A percentile compares a stretch with the other conserved stretches of the same genome.
Conservation (phyloP, 2,888 invertebrate genomes). For the Glaucopsyche alexis region DNA sequence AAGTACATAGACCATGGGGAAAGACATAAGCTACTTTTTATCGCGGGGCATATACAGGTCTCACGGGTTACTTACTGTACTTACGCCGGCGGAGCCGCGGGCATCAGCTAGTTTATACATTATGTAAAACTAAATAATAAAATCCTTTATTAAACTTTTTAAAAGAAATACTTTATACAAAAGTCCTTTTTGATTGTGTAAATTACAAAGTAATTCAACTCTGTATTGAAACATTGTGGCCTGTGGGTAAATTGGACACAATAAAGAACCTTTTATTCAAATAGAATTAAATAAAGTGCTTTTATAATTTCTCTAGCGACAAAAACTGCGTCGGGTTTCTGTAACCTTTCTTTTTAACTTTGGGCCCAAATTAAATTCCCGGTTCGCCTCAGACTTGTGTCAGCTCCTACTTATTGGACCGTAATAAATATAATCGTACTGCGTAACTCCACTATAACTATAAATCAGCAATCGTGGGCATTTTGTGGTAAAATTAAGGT, state of each 20-base stretch:
- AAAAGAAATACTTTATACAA: background rate
- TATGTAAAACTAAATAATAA: too few species aligned
- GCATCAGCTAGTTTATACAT: too few species aligned
- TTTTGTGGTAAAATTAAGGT: background rate
- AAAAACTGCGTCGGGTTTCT: conserved; percentile 9
- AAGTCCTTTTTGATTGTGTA: background rate
- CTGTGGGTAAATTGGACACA: background rate
- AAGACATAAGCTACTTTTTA: too few species aligned
- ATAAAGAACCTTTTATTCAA: conserved; percentile 1
- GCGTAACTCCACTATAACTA: background rate
- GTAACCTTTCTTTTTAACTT: conserved; percentile 18
- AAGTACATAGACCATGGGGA: too few species aligned
- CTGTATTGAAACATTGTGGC: background rate
- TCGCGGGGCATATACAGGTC: too few species aligned
- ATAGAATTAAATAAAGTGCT: conserved; percentile 7
- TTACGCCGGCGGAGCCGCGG: too few species aligned
- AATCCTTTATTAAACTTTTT: too few species aligned
- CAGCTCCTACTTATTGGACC: background rate
- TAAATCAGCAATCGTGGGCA: background rate
- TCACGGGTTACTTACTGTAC: too few species aligned
- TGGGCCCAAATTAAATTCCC: conserved; percentile 21
- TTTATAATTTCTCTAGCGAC: conserved; percentile 16
- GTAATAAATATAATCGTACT: background rate
- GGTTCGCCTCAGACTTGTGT: background rate
- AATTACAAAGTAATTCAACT: background rate